These are phyloP conservation scores for Halictus ligatus DNA, from an alignment of 2,888 invertebrate species.

Conservation along the genomic window DNA sequence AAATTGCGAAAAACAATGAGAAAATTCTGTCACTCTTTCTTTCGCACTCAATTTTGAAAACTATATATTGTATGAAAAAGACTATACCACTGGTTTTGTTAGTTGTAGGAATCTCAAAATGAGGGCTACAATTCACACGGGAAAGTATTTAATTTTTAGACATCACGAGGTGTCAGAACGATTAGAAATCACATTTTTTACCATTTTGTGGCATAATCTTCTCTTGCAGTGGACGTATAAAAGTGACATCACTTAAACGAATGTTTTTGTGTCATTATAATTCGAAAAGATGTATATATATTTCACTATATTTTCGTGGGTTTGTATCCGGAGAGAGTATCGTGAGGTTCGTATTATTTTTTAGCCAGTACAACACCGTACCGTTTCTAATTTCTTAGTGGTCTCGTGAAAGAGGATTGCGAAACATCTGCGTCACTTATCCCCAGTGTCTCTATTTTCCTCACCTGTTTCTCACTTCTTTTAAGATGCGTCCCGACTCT, in stretches of 20 bases:
- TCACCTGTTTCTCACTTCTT: not conserved
- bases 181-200: too few species aligned
- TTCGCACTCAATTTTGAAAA: not conserved
- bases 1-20: not conserved
- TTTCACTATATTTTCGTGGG: not conserved
- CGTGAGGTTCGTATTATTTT: not conserved
- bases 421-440: not conserved
- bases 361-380: not conserved
- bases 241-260: too few species aligned
- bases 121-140: too few species aligned
- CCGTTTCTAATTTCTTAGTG: conserved; percentile 1
- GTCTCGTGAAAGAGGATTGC: not conserved
- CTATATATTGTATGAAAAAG: too few species aligned
- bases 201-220: too few species aligned
- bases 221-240: too few species aligned
- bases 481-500: not conserved
- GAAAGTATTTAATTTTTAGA: not conserved
- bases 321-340: not conserved
- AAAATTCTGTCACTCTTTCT: not conserved
- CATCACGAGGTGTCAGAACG: too few species aligned
- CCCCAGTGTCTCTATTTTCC: not conserved
- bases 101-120: too few species aligned
- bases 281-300: not conserved
- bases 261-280: too few species aligned
- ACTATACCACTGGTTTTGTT: too few species aligned